Evolutionary conservation across 2,797 vertebrate species (phyloP).

Genomic region (Bradypodion pumilum): DNA sequence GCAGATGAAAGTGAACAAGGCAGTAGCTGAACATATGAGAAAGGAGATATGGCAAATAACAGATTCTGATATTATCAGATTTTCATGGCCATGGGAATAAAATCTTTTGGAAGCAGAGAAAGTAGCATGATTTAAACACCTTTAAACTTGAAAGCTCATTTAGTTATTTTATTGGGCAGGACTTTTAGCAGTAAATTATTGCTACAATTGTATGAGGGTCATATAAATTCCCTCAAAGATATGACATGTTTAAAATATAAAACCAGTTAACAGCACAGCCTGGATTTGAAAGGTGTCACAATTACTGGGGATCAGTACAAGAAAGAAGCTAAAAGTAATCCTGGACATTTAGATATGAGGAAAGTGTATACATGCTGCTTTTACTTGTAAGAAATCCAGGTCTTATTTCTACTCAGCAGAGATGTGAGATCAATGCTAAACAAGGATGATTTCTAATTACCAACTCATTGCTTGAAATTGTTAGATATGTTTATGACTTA

Average conservation of each 20-base stretch:
- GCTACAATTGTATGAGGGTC: slow-evolving; percentile 67
- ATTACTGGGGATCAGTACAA: slow-evolving; percentile 56
- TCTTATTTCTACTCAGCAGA: background rate
- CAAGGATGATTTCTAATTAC: background rate
- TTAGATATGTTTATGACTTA: background rate
- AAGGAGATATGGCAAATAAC: slow-evolving; percentile 68
- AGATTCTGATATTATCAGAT: slow-evolving; percentile 69
- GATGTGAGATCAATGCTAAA: background rate
- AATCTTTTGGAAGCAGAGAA: slow-evolving; percentile 67
- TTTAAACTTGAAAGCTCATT: slow-evolving; percentile 76
- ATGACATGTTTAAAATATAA: slow-evolving; percentile 75
- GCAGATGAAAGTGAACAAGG: slow-evolving; percentile 59
- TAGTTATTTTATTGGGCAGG: slow-evolving; percentile 77
- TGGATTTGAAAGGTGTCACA: slow-evolving; percentile 70
- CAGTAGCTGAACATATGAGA: slow-evolving; percentile 65
- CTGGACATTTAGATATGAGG: background rate
- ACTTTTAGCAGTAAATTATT: slow-evolving; percentile 74
- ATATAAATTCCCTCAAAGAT: slow-evolving; percentile 77
- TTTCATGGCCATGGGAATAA: slow-evolving; percentile 65
- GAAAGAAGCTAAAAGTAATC: slow-evolving; percentile 10
- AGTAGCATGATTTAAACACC: slow-evolving; percentile 72
- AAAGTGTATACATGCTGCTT: background rate
- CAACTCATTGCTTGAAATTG: background rate
- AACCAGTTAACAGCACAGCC: slow-evolving; percentile 61
- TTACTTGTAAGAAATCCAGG: background rate